phyloP scores from a whole-genome alignment of 23 tunicate genomes.

The Aplidium turbinatum region DNA sequence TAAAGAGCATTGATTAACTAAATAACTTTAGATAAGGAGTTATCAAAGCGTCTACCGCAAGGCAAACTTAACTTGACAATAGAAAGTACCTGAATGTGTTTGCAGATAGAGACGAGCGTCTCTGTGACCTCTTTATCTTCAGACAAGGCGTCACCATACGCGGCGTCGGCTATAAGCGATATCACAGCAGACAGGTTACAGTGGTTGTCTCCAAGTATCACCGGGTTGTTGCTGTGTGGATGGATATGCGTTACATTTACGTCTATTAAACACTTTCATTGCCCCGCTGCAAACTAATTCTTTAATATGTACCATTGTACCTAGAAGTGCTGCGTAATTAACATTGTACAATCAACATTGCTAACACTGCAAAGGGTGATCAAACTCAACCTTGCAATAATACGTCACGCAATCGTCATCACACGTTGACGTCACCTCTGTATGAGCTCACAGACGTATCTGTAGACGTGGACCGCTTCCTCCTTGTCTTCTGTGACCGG shows the following conservation, averaged over 20 bases:
- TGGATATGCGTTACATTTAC: no score
- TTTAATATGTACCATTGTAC: no score
- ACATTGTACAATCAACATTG: neutral
- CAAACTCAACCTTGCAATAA: no score
- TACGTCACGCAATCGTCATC: neutral
- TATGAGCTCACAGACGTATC: slow-evolving; percentile 79
- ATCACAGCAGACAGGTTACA: slow-evolving; percentile 72
- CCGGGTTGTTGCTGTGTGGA: slow-evolving; percentile 51
- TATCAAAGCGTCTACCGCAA: no score
- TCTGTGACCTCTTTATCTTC: slow-evolving; percentile 59
- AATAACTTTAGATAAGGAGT: no score
- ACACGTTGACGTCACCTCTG: slow-evolving; percentile 58
- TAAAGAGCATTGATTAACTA: no score
- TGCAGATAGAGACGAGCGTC: slow-evolving; percentile 53
- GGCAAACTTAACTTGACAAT: no score
- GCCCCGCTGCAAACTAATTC: no score
- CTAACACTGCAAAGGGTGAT: neutral
- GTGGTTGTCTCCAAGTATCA: slow-evolving; percentile 69
- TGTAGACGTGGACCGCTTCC: slow-evolving; percentile 88
- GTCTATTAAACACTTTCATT: no score
- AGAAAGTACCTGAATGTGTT: slow-evolving; percentile 62
- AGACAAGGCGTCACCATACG: slow-evolving; percentile 66
- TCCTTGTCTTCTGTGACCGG: slow-evolving; percentile 97
- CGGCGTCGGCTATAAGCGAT: slow-evolving; percentile 74
- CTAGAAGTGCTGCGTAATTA: neutral